These are phyloP conservation scores for Matsumurasca onukii DNA, from an alignment of 1,140 invertebrate species.

Conservation along the genomic window DNA sequence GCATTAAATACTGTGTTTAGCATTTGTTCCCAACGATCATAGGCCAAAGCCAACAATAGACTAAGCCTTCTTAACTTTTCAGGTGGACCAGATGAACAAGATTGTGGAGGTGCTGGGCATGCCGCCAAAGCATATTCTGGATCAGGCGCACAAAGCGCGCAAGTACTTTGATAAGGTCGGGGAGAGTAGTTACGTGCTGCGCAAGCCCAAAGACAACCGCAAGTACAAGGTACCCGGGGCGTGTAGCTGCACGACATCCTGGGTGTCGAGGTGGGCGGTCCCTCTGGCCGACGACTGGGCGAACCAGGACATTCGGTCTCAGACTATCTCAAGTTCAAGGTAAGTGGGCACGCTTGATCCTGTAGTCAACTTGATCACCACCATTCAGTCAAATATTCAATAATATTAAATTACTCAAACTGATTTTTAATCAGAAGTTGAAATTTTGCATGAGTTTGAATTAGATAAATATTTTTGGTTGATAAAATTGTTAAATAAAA, in stretches of 20 bases:
- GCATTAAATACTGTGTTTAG: too few relatives aligned
- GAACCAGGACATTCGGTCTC: conserved; percentile 95
- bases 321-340: conserved; percentile 98
- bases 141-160: conserved; percentile 92
- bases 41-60: too few relatives aligned
- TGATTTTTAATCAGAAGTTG: too few relatives aligned
- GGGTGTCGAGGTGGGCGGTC: conserved; percentile 92
- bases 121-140: conserved; percentile 93
- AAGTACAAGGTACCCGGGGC: conserved; percentile 83
- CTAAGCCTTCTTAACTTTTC: too few relatives aligned
- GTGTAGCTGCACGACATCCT: conserved; percentile 78
- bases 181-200: conserved; percentile 86
- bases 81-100: conserved; percentile 99
- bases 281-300: conserved; percentile 83
- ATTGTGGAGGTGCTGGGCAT: conserved; percentile 98
- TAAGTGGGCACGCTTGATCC: too few relatives aligned
- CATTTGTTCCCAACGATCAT: too few relatives aligned
- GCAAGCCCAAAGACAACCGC: conserved; percentile 89
- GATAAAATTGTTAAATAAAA: too few relatives aligned
- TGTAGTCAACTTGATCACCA: too few relatives aligned
- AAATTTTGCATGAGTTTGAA: too few relatives aligned
- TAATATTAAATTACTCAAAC: too few relatives aligned
- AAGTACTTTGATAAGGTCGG: conserved; percentile 97
- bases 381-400: too few relatives aligned
- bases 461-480: too few relatives aligned